phyloP scores from a whole-genome alignment of 2,113 vertebrate species.

The Astatoreochromis straeleni region DNA sequence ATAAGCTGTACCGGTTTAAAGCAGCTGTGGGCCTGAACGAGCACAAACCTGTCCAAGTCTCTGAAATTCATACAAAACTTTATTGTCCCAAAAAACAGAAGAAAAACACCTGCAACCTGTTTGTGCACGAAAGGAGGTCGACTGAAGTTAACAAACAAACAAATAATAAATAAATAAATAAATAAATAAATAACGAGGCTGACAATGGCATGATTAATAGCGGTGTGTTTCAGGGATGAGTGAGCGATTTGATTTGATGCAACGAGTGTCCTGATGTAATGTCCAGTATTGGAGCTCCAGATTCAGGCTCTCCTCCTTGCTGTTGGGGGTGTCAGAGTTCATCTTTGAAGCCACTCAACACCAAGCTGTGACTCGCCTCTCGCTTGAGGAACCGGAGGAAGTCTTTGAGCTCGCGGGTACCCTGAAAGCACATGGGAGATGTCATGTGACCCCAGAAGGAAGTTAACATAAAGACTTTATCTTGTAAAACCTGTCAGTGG shows the following conservation, averaged over 20 bases:
- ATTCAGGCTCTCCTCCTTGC: background rate
- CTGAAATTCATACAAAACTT: background rate
- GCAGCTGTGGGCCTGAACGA: background rate
- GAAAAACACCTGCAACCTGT: background rate
- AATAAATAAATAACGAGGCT: background rate
- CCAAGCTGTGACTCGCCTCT: constrained; percentile 26
- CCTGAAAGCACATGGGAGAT: constrained; percentile 37
- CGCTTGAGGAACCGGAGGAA: constrained; percentile 66
- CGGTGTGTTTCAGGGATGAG: background rate
- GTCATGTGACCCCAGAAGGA: background rate
- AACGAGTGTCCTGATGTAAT: background rate
- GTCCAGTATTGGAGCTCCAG: background rate
- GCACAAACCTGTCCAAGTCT: background rate
- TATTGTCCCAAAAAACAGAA: background rate
- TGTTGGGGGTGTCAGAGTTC: constrained; percentile 43
- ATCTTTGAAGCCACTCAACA: background rate
- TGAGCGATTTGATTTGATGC: background rate
- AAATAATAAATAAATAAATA: rapidly evolving
- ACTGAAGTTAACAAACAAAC: background rate
- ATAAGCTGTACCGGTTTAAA: background rate
- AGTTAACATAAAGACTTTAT: background rate
- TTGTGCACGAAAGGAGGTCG: background rate
- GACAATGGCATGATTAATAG: background rate
- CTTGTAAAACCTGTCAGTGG: background rate
- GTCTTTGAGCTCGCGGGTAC: constrained; percentile 64